These are phyloP conservation scores for Epizoanthus stellaris DNA, from an alignment of 92 coral and sea anemone genomes.

Conservation along the genomic window DNA sequence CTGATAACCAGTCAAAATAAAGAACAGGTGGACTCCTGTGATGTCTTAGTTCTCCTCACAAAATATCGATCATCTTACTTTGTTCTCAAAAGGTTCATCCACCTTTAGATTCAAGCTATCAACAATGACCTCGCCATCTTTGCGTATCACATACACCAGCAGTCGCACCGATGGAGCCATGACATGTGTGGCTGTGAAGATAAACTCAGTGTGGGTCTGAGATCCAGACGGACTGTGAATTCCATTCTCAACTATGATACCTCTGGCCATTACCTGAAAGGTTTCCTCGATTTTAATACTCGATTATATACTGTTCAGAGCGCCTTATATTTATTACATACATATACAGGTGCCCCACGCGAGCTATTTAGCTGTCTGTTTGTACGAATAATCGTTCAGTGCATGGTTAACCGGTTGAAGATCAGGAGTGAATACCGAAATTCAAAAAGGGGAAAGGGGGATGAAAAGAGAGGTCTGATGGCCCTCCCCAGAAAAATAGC, in stretches of 20 bases:
- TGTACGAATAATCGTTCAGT: too few relatives aligned
- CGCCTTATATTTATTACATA: neutral
- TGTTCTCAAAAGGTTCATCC: constrained; percentile 79
- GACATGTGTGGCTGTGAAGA: constrained; percentile 43
- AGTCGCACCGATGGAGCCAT: constrained; percentile 87
- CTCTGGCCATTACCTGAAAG: constrained; percentile 74
- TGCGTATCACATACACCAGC: constrained; percentile 71
- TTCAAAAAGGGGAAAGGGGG: too few relatives aligned
- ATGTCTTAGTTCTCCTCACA: too few relatives aligned
- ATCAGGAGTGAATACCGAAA: too few relatives aligned
- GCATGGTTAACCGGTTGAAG: too few relatives aligned
- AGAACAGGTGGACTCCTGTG: too few relatives aligned
- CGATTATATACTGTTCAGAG: neutral
- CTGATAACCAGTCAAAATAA: too few relatives aligned
- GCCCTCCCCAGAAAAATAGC: too few relatives aligned
- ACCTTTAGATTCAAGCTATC: constrained; percentile 77
- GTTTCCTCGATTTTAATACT: neutral
- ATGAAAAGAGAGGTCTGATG: too few relatives aligned
- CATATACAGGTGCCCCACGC: neutral
- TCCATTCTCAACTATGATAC: constrained; percentile 53
- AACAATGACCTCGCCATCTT: constrained; percentile 83
- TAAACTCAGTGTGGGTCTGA: constrained; percentile 55
- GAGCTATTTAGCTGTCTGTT: neutral
- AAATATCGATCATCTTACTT: constrained; percentile 45
- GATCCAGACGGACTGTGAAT: constrained; percentile 38